Evolutionary conservation across 2,888 invertebrate genomes (phyloP), one percentile per base, ranked within the genome.

Genomic region (Oligia strigilis): DNA sequence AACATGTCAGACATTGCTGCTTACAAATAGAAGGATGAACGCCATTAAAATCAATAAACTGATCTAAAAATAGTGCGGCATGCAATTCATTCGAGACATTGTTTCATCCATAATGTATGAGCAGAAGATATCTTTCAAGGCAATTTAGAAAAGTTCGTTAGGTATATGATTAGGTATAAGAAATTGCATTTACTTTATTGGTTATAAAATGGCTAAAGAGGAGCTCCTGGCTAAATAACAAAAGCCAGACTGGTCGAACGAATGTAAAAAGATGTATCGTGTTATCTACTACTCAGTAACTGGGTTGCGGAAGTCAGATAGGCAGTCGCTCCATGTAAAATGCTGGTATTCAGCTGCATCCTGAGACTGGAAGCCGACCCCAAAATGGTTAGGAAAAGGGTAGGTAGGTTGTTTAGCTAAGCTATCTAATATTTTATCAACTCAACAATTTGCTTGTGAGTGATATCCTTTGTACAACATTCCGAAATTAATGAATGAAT

Each of bases 401-500:
- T 58, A 58, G 58, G n/a, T 4, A n/a, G n/a, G 1, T 58, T 9
- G 11, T 36, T 69, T 43, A 58, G 43, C 46, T 36, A 13, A 69
- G 29, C 29, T 29, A 29, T 29, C 29, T 29, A 29, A 29, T 29
- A 29, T 29, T 29, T 29, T 29, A 29, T 1, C 29, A 29, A 29
- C 29, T 29, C 29, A 58, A 58, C 40, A 60, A 43, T 66, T 49
- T 29, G 4, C 40, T 55, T 55, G 5, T 67, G 2, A 14, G 1
- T 36, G n/a, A 58, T 62, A 49, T 64, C 11, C 2, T 62, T 58
- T 82, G 55, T 76, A 19, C 9, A 14, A 71, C 40, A 71, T 64
- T 69, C 64, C 14, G 13, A 72, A 82, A 67, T 66, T 0, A 84
- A 82, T 83, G 81, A 83, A 83, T 80, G 85, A 75, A 67, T 14